Base-by-base conservation (phyloP, 2,888 invertebrate genomes). In the Callinectes sapidus region DNA sequence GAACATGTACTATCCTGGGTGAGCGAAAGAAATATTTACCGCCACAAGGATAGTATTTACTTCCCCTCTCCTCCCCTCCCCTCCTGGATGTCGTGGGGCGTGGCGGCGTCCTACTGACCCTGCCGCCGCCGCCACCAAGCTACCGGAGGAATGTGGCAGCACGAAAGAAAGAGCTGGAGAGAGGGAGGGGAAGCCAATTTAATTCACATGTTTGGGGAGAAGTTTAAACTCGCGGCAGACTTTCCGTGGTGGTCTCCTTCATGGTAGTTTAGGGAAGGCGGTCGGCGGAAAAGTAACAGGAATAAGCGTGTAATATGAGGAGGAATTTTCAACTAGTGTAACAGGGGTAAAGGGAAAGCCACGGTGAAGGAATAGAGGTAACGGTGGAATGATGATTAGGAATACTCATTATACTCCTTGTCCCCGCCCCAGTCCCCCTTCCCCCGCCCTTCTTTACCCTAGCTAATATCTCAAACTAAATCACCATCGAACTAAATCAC, bases 191-290 rank as follows among this genome's bases (percentile, higher is more conserved):
- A 28, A 71, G 71, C 71, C 71, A 71, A 71, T 71, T 71, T 71
- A 71, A n/a, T 71, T 71, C 71, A 71, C 71, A 71, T 71, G 71
- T 71, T 71, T 71, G 71, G 71, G n/a, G 28, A 71, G 28, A 71
- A 71, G 71, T 71, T 71, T n/a, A 71, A 71, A 71, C 71, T 71
- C 23, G 71, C 10, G 23, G 71, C 28, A 71, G 71, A 71, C 71
- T 71, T 39, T 71, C n/a, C 28, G 1, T 71, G 28, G n/a, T 71
- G 28, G 71, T 28, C 71, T 71, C n/a, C n/a, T 71, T 71, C 71
- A 28, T n/a, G 71, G 28, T 13, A 71, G 71, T 71, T 71, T 71
- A 71, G 71, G 71, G 28, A 71, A 71, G n/a, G n/a, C 71, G 71
- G 71, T 28, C 10, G 28, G n/a, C 23, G 28, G 71, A 71, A 71